Evolutionary conservation across 2,113 vertebrate genomes (phyloP), one percentile per base, ranked within the genome.

Genomic region (Psittacus erithacus): DNA sequence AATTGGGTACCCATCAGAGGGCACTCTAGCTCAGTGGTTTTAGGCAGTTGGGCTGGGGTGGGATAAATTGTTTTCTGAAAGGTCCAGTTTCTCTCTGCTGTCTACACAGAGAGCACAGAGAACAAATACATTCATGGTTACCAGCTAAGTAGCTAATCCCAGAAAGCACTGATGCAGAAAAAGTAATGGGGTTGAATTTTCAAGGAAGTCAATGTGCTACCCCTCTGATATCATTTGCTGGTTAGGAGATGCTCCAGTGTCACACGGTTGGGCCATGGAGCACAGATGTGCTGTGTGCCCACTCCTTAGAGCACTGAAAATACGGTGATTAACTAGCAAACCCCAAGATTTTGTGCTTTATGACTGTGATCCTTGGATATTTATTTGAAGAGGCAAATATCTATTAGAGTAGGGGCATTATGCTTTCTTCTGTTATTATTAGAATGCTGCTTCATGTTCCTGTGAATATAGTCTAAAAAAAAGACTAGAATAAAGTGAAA

Each of bases 1-100:
- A 84, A 82, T 4, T 46, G 52, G 65, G 50, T 44, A 81, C 81
- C 86, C 65, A 85, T 93, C 74, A 95, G 89, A 92, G 89, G 62
- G 67, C 74, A 67, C 52, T 95, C 63, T 84, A 96, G 47, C 43
- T 29, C 83, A 95, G 70, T 2, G 0, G 27, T 91, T 95, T 86
- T 71, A 86, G 16, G 41, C 13, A 52, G 13, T 47, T 65, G 17
- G 83, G 29, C 43, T 68, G 27, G 11, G 17, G 5, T 59, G 46
- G 19, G 62, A 44, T 79, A 44, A 79, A 24, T 38, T 74, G 39
- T 43, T 70, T 87, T 79, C 46, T 86, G 57, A 22, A 50, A 75
- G 41, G 53, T 84, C n/a, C 55, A 35, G 23, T 75, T 97, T 87
- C 35, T 84, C 31, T 70, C 50, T 35, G 28, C 16, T 70, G 17